Base-by-base conservation (phyloP, 1,140 invertebrate species). In the Eumaeus atala region DNA sequence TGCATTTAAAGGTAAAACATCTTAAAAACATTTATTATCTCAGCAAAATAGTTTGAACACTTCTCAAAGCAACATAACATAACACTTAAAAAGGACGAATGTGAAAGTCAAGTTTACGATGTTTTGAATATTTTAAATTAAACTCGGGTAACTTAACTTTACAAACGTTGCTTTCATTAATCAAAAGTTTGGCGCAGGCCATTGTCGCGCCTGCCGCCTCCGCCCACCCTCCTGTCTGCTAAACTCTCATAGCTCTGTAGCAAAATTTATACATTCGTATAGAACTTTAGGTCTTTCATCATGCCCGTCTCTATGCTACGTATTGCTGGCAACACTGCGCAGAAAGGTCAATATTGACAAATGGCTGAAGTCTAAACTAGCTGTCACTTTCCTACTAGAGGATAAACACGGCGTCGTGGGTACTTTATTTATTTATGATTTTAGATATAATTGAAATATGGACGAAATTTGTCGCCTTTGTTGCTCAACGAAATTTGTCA, bases 151-250 rank as follows among this genome's bases (percentile, higher is more conserved):
- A 83, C 76, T 78, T 75, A 81, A 82, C 81, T 86, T 84, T 73
- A 74, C 69, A 79, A 80, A 80, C 79, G 76, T 78, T 75, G 69
- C 71, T 70, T 82, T 83, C 83, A 86, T 86, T 86, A 84, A 86
- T 86, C 83, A 86, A 86, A 86, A 86, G 77, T 84, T 84, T 84
- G 76, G 79, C 80, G 78, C 83, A 81, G 70, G 58, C 73, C 70
- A 70, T 70, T 80, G 70, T 79, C 70, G 69, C 71, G 69, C 71
- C 69, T 66, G 66, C 69, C 71, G 66, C 66, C 74, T 70, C 75
- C 78, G 71, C 75, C 77, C 77, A 77, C 77, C 77, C 77, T 64
- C 71, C 61, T 55, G 66, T 67, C 64, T 67, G 65, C 49, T 63
- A 38, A 49, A 58, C 56, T 56, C 33, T 48, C 35, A 62, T 48